Base-by-base conservation (phyloP, 1,140 invertebrate species). In the Saxidomus purpurata region DNA sequence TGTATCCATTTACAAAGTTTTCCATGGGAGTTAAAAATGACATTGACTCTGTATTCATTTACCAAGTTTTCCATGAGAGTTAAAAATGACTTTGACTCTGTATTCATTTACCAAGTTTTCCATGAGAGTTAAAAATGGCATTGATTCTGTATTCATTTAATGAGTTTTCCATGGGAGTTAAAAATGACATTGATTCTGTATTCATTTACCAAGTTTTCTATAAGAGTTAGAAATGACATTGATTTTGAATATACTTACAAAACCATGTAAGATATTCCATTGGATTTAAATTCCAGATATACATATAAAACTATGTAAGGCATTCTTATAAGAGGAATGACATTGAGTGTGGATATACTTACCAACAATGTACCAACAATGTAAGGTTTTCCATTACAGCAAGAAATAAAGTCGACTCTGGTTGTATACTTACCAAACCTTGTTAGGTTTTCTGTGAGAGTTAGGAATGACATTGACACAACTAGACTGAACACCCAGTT, bases 401-500 rank as follows among this genome's bases (percentile, higher is more conserved):
- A 9, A n/a, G n/a, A n/a, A n/a, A n/a, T n/a, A n/a, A n/a, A n/a
- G n/a, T n/a, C n/a, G n/a, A n/a, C n/a, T n/a, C n/a, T n/a, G n/a
- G n/a, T n/a, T n/a, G n/a, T n/a, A n/a, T n/a, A n/a, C n/a, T n/a
- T 93, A 96, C 96, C 96, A 92, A 96, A 95, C 94, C 95, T 95
- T 9, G 96, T 96, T 3, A 97, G 93, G 15, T 92, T 92, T 92
- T 97, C 95, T 22, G 95, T 96, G 40, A 96, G 92, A 22, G 96
- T 95, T 28, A 97, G 94, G 92, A 97, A 97, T 28, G 97, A 97
- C 94, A 97, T 95, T 0, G 97, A 97, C 22, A 97, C 96, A 22
- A 96, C 91, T 28, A 97, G 94, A 94, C 97, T 97, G 89, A 95
- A 96, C 0, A 96, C 90, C 97, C 97, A 97, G 93, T 97, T 97